Evolutionary conservation across 1,140 invertebrate genomes (phyloP), one percentile per base, ranked within the genome.

Genomic region (Trichonephila clavipes): DNA sequence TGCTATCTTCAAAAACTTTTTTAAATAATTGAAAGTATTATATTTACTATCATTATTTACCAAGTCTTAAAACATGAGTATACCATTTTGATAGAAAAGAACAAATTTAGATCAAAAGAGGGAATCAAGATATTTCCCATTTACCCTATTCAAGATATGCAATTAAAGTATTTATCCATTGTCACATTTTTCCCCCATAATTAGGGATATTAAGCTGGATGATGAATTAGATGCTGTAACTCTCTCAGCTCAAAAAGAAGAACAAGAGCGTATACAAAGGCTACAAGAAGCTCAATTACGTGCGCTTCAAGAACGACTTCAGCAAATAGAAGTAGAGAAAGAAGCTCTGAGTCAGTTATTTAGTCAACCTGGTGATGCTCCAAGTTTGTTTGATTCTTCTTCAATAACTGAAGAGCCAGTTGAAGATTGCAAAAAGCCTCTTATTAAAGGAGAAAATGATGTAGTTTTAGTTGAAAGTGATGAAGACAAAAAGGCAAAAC

Each of bases 211-310:
- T 1, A 98, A 99, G 97, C 97, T 98, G 95, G 98, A 99, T 95
- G 98, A 97, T 88, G 98, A 99, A 95, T 96, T 99, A 82, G 98
- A 99, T 95, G 97, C 98, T 94, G 97, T 98, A 14, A 99, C 98
- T 10, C 95, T 99, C n/a, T 97, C 97, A 40, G 99, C 99, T 4
- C 98, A 99, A 95, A 96, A 98, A 61, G 98, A 99, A 95, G 99
- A 99, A 96, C 97, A 97, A 95, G 98, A 99, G 95, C 96, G 99
- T 77, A 95, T 96, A 91, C 95, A 95, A 86, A 95, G 96, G 66
- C 92, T 96, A 19, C 95, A 95, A 88, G 95, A 95, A 93, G 89
- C 94, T n/a, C 94, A 94, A 92, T 94, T 94, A 77, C 69, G 94
- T 59, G 90, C 94, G 62, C 94, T 95, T 19, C 94, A 94, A 66